Conservation (phyloP, 2,113 vertebrate species). For the Ochotona curzoniae region DNA sequence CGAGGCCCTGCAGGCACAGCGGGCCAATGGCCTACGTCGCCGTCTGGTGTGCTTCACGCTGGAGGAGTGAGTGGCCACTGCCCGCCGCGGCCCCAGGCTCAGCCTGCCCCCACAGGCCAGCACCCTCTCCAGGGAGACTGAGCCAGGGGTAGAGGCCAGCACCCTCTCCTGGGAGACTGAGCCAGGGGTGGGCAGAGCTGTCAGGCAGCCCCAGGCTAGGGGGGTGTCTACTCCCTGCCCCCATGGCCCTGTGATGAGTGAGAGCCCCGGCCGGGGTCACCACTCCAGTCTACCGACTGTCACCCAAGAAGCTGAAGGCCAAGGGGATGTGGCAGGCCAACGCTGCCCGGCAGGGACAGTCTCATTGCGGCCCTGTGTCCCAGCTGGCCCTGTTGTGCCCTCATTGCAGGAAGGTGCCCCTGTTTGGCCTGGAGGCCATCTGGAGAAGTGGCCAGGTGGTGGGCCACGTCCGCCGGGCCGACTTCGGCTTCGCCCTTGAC, state of each 20-base stretch:
- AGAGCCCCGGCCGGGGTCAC: not conserved
- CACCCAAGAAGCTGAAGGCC: not conserved
- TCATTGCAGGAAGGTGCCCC: slow-evolving; percentile 91
- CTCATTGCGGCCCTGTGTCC: not conserved
- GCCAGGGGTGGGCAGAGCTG: not conserved
- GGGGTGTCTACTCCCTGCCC: too few species aligned
- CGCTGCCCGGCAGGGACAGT: too few species aligned
- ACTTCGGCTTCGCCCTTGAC: slow-evolving; percentile 92
- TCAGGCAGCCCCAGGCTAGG: too few species aligned
- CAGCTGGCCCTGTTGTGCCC: not conserved
- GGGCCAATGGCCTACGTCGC: slow-evolving; percentile 87
- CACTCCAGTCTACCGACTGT: not conserved
- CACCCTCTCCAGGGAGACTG: too few species aligned
- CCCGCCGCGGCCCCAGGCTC: fast-evolving
- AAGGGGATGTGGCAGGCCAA: not conserved
- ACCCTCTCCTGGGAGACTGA: too few species aligned
- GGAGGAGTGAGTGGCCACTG: slow-evolving; percentile 88
- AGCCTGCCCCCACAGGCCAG: too few species aligned
- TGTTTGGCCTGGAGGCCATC: slow-evolving; percentile 96
- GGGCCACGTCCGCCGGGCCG: slow-evolving; percentile 93
- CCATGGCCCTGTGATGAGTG: not conserved
- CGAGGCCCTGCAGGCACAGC: slow-evolving; percentile 91
- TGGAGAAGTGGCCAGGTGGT: slow-evolving; percentile 92
- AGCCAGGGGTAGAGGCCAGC: too few species aligned
- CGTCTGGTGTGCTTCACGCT: slow-evolving; percentile 95